Percentiles rank a stretch among this genome's conserved stretches.
phyloP scores from a whole-genome alignment of 1,140 invertebrate species.

The Orius insidiosus region DNA sequence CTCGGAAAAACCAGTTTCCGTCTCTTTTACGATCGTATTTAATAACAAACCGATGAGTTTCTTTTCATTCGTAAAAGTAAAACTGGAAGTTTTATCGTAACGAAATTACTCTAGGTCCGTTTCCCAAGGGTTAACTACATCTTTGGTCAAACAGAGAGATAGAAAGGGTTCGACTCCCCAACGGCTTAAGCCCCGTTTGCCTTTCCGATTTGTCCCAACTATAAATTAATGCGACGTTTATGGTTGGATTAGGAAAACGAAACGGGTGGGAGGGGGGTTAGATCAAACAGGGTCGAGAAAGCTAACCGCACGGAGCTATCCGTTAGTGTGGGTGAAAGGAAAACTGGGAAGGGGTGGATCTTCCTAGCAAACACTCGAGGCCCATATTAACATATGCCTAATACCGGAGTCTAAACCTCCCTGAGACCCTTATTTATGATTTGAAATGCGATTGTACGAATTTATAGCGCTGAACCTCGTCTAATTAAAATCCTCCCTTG shows the following conservation, averaged over 20 bases:
- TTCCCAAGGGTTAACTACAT: too few species aligned
- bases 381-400: slow-evolving; percentile 15
- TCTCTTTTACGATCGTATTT: too few species aligned
- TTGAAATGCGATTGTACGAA: slow-evolving; percentile 12
- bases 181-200: slow-evolving; percentile 5
- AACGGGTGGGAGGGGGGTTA: not conserved
- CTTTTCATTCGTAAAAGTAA: too few species aligned
- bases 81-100: too few species aligned
- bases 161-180: too few species aligned
- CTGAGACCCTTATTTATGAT: slow-evolving; percentile 14
- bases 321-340: not conserved
- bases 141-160: too few species aligned
- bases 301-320: slow-evolving; percentile 6
- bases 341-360: too few species aligned
- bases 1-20: too few species aligned
- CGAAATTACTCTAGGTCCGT: too few species aligned
- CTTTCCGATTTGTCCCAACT: slow-evolving; percentile 15
- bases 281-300: slow-evolving; percentile 7
- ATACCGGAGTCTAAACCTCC: slow-evolving; percentile 12
- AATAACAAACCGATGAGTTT: too few species aligned
- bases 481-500: too few species aligned
- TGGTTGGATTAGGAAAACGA: not conserved
- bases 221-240: slow-evolving; percentile 16
- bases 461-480: slow-evolving; percentile 2
- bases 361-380: slow-evolving; percentile 6